These are phyloP conservation scores for Melopsittacus undulatus DNA, from an alignment of 2,797 vertebrate species.

Conservation along the genomic window DNA sequence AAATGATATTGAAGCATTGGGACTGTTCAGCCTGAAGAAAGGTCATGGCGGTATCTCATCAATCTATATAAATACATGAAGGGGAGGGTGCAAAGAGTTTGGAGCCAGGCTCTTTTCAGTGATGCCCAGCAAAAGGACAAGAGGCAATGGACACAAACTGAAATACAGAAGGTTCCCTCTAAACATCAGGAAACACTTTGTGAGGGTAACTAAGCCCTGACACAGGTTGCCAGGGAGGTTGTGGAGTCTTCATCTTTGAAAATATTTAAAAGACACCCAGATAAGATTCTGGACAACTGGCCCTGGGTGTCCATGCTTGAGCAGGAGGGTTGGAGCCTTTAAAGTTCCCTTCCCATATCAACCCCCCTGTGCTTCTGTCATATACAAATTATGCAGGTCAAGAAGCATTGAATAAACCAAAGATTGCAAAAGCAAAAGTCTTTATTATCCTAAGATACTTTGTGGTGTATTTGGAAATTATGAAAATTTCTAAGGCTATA, in stretches of 20 bases:
- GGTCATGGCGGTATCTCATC: accelerated
- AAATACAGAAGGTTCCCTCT: not conserved
- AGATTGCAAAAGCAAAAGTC: not conserved
- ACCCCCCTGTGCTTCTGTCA: not conserved
- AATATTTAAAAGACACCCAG: accelerated
- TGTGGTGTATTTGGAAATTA: not conserved
- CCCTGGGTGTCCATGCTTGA: not conserved
- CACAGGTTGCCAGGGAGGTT: not conserved
- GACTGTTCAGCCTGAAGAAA: not conserved
- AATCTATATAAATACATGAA: not conserved
- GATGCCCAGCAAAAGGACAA: not conserved
- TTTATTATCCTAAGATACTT: not conserved
- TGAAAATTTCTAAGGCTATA: not conserved
- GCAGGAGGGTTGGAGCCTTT: not conserved
- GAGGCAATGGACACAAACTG: not conserved
- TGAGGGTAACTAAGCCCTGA: not conserved
- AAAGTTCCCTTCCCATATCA: not conserved
- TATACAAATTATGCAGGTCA: not conserved
- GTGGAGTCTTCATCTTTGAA: not conserved
- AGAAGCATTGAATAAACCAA: not conserved
- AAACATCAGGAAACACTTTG: not conserved
- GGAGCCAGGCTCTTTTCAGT: accelerated
- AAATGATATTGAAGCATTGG: not conserved
- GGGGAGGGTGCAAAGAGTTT: accelerated
- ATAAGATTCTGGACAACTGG: not conserved